phyloP scores from a whole-genome alignment of 2,797 vertebrate species.

The Eupleurogrammus muticus region DNA sequence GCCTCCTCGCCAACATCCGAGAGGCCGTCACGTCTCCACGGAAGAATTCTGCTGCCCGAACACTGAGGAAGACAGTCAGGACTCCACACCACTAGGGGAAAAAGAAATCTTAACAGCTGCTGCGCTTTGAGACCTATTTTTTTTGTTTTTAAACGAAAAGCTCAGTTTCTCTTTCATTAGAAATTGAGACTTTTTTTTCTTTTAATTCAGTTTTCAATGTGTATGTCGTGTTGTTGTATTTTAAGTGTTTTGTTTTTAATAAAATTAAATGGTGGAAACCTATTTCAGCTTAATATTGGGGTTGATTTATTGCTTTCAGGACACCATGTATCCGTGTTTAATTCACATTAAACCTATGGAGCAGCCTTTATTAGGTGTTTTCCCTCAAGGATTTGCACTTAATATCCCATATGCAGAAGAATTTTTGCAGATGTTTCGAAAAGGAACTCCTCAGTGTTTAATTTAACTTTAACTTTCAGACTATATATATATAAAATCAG shows the following conservation, averaged over 20 bases:
- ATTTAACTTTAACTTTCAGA: too few species aligned
- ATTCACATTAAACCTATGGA: too few species aligned
- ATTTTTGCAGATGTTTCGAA: too few species aligned
- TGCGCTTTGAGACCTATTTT: background rate
- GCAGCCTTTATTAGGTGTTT: too few species aligned
- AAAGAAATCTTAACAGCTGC: background rate
- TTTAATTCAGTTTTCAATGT: background rate
- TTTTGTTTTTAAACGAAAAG: background rate
- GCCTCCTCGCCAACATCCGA: constrained; percentile 88
- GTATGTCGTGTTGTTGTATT: background rate
- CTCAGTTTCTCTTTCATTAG: too few species aligned
- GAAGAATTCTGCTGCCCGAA: constrained; percentile 61
- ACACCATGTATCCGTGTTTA: too few species aligned
- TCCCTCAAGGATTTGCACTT: too few species aligned
- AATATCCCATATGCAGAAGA: too few species aligned
- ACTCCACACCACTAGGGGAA: constrained; percentile 50
- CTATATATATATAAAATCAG: too few species aligned
- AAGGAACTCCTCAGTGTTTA: too few species aligned
- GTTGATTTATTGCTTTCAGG: too few species aligned
- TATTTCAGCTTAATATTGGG: background rate
- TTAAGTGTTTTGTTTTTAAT: constrained; percentile 27
- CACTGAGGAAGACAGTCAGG: constrained; percentile 65
- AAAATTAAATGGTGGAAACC: constrained; percentile 9
- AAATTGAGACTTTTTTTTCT: background rate
- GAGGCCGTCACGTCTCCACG: constrained; percentile 83